Evolutionary conservation across 2,888 invertebrate genomes (phyloP), one percentile per base, ranked within the genome.

Genomic region (Heteromurus nitidus): DNA sequence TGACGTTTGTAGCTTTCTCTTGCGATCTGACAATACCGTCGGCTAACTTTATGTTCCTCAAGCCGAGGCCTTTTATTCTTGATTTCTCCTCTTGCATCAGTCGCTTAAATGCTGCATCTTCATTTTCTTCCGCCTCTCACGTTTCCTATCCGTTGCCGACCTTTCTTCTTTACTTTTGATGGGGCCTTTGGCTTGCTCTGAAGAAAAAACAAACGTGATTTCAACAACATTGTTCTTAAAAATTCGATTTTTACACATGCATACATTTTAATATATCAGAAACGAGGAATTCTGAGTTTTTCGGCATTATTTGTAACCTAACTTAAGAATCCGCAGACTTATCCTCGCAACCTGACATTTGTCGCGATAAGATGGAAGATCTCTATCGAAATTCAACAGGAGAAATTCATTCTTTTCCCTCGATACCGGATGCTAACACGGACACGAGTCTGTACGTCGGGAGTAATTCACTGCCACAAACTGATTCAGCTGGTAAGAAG

Each of bases 71-170:
- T 72, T 87, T 87, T 28, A 82, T 91, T 90, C 83, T 91, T 89
- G 86, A 91, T 90, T 88, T 89, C 87, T 88, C 92, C 90, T 87
- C 90, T 65, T 85, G 87, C 7, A 85, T 84, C 82, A 26, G 89
- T 88, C 88, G 91, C 88, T 88, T 92, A 91, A 89, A 80, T 91
- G 90, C 36, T 91, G 91, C 88, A 96, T 92, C 64, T 92, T 90
- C 89, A 98, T 98, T 91, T 96, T 97, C 89, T 93, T 93, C 86
- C 98, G 92, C 79, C 97, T 91, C 86, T 95, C 95, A 65, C 97
- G 92, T 86, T 96, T 96, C 89, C 93, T 96, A 88, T 98, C 98
- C 0, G 97, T 96, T 72, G 92, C 91, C 0, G 94, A 93, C 82
- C 95, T 92, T 90, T 99, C 99, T 13, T 93, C 92, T 89, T 93